Conservation (phyloP, 2,888 invertebrate species). For the Apodemia zela region DNA sequence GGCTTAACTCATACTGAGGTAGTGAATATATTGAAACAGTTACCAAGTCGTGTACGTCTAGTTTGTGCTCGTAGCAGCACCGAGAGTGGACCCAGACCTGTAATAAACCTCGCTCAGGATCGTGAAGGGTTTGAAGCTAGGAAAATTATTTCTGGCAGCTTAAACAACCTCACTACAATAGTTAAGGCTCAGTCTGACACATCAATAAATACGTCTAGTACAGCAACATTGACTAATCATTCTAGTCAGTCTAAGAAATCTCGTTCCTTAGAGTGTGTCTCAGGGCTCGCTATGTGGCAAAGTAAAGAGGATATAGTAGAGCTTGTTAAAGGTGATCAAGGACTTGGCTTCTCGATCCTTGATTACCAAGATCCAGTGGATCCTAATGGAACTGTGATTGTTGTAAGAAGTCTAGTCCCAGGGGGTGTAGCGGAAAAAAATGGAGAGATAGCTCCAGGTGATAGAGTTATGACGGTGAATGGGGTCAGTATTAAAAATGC, state of each 20-base stretch:
- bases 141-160: constrained; percentile 91
- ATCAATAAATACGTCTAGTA: constrained; percentile 92
- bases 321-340: constrained; percentile 95
- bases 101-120: constrained; percentile 89
- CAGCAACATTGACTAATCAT: constrained; percentile 87
- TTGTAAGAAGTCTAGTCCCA: constrained; percentile 97
- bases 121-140: constrained; percentile 89
- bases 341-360: constrained; percentile 98
- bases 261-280: constrained; percentile 96
- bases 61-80: constrained; percentile 91
- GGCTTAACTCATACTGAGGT: constrained; percentile 98
- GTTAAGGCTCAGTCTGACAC: constrained; percentile 98
- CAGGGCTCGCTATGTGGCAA: constrained; percentile 98
- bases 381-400: constrained; percentile 96
- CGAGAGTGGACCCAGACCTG: constrained; percentile 83
- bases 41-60: constrained; percentile 93
- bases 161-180: constrained; percentile 89
- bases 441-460: constrained; percentile 97
- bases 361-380: constrained; percentile 99
- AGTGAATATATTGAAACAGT: constrained; percentile 95
- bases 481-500: constrained; percentile 94
- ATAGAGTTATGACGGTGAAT: constrained; percentile 95
- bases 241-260: constrained; percentile 86
- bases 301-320: constrained; percentile 95
- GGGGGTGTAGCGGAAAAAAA: constrained; percentile 98